Evolutionary conservation across 2,888 invertebrate species (phyloP).

Genomic region (Xiphydria camelus): DNA sequence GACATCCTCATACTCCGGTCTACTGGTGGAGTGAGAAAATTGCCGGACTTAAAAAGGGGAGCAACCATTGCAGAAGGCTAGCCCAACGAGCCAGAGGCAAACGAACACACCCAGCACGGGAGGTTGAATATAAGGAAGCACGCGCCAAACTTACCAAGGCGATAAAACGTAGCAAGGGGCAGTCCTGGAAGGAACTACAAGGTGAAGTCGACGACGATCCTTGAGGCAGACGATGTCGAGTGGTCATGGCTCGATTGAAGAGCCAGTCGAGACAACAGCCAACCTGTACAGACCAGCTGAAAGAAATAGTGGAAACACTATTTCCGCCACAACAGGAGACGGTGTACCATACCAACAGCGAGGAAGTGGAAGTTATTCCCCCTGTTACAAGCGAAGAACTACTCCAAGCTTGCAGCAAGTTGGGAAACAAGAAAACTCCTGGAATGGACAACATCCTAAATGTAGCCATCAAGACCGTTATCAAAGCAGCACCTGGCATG

Average conservation of each 20-base stretch:
- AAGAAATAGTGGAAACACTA: conserved; percentile 19
- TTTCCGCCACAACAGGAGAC: conserved; percentile 18
- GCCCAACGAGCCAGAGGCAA: conserved; percentile 9
- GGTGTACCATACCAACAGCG: neutral
- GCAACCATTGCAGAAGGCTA: conserved; percentile 11
- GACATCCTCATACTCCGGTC: conserved; percentile 4
- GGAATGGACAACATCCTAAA: conserved; percentile 26
- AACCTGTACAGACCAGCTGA: conserved; percentile 17
- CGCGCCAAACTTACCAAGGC: conserved; percentile 8
- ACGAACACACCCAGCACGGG: conserved; percentile 2
- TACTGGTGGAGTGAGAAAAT: conserved; percentile 21
- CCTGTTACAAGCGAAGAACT: conserved; percentile 19
- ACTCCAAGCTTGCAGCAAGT: conserved; percentile 11
- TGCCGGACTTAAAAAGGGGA: conserved; percentile 4
- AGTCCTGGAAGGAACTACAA: conserved; percentile 25
- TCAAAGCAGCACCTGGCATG: conserved; percentile 12
- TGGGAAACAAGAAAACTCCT: conserved; percentile 25
- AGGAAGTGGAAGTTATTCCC: conserved; percentile 7
- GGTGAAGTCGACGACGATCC: conserved; percentile 26
- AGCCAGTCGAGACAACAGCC: conserved; percentile 9
- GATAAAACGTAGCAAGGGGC: conserved; percentile 16
- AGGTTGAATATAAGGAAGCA: conserved; percentile 7
- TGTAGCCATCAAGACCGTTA: conserved; percentile 18
- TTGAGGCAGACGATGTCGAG: conserved; percentile 29
- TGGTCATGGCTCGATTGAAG: conserved; percentile 23